Base-by-base conservation (phyloP, 2,113 vertebrate species). In the Sebastes fasciatus region DNA sequence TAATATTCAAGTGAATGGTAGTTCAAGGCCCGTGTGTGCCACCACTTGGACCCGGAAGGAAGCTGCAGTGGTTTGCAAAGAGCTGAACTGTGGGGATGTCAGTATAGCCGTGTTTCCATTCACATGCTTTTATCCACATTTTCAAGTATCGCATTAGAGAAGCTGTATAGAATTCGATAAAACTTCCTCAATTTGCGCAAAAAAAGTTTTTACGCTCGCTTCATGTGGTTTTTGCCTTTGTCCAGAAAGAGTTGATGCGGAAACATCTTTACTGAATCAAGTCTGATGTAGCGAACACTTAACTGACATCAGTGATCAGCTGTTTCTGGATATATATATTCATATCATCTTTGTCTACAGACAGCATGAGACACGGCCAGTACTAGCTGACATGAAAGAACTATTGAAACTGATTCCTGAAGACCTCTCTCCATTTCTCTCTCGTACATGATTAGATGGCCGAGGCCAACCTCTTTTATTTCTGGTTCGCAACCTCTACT, bases 51-150 rank as follows among this genome's bases (percentile, higher is more conserved):
- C 0, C 0, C 0, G 0, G 0, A 0, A 0, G 0, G 19, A 87
- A 0, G 63, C 84, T 11, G 0, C 49, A 0, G 43, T 92, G 55
- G 90, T 94, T 2, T 96, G 95, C 80, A 34, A 0, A 1, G 91
- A 94, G 79, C 72, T 94, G 7, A 5, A 14, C 0, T 95, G 94
- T 5, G 93, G 93, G 0, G 0, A 5, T 0, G 68, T 90, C 9
- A 66, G 93, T 64, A 11, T 60, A 2, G 57, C 57, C 11, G 11
- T 13, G 21, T 60, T 58, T 60, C 5, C 17, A 54, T 54, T 54
- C 52, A 54, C 16, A 1, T 52, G 14, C 57, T 26, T 60, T 26
- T 2, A 12, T 60, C 21, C 34, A 34, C 34, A 34, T 34, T 34
- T 34, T 34, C 34, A 34, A 34, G 34, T 34, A 34, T 34, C 11